A percentile compares a stretch with the other conserved stretches of the same genome.
phyloP scores from a whole-genome alignment of 2,113 vertebrate genomes.

The Azemiops feae region DNA sequence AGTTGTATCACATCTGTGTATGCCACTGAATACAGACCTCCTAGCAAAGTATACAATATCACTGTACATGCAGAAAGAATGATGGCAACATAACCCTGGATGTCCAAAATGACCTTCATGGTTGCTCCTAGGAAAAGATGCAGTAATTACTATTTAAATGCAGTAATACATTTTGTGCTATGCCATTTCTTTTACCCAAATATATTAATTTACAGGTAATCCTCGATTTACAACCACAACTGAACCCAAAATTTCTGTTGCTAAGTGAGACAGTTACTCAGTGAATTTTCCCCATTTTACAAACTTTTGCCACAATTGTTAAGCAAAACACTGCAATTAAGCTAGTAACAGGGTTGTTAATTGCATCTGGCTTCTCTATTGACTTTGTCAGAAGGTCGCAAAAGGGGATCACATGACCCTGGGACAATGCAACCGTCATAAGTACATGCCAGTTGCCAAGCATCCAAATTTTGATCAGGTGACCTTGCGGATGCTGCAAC shows the following conservation, averaged over 20 bases:
- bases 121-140: conserved; percentile 72
- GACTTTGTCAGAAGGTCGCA: neutral
- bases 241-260: neutral
- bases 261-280: no score
- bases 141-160: neutral
- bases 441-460: neutral
- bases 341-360: neutral
- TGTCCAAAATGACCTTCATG: conserved; percentile 78
- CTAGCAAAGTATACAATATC: conserved; percentile 79
- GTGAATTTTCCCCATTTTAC: neutral
- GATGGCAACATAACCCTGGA: conserved; percentile 72
- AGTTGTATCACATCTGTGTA: conserved; percentile 84
- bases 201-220: neutral
- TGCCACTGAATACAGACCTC: conserved; percentile 83
- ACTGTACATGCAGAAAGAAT: conserved; percentile 76
- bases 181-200: neutral
- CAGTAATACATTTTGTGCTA: neutral
- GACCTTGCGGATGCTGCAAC: neutral
- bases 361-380: neutral
- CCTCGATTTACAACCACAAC: neutral
- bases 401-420: neutral
- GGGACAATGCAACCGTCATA: neutral
- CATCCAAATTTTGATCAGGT: neutral
- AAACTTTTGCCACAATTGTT: neutral
- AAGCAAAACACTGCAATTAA: neutral